Evolutionary conservation across 2,113 vertebrate species (phyloP).

Genomic region (Pteruthius melanotis): DNA sequence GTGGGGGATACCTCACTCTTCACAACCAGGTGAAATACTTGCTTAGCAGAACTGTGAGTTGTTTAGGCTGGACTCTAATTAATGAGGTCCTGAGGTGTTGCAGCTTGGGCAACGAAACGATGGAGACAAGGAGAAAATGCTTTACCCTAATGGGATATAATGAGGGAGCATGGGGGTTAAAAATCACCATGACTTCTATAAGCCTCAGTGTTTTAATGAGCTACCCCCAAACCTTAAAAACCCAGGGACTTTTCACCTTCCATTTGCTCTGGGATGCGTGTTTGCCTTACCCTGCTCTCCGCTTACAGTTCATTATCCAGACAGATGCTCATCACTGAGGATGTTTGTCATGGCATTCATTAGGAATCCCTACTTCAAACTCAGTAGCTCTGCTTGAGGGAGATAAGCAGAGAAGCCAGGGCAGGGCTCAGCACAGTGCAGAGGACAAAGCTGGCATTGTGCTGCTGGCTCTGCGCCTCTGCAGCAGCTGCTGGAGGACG

Average conservation of each 20-base stretch:
- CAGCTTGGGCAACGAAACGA: not conserved
- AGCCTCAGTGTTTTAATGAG: not conserved
- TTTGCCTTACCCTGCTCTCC: not conserved
- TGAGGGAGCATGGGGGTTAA: not conserved
- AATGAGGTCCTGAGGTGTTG: not conserved
- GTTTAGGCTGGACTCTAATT: not conserved
- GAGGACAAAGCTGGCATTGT: not conserved
- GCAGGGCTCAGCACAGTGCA: not conserved
- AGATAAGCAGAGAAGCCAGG: not conserved
- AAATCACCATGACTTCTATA: not conserved
- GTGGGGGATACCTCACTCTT: not conserved
- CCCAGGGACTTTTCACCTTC: not conserved
- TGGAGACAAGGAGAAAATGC: not conserved
- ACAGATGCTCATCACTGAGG: not conserved
- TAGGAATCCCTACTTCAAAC: not conserved
- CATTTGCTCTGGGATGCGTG: not conserved
- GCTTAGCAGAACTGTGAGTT: not conserved
- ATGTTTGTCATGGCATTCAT: constrained; percentile 13
- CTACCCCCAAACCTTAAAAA: not conserved
- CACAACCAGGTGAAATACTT: not conserved
- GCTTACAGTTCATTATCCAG: constrained; percentile 48
- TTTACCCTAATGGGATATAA: not conserved
- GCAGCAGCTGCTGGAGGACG: not conserved
- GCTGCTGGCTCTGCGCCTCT: not conserved
- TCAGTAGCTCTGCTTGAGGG: not conserved